Conservation (phyloP, 2,797 vertebrate genomes). For the Gobio occitaniae region DNA sequence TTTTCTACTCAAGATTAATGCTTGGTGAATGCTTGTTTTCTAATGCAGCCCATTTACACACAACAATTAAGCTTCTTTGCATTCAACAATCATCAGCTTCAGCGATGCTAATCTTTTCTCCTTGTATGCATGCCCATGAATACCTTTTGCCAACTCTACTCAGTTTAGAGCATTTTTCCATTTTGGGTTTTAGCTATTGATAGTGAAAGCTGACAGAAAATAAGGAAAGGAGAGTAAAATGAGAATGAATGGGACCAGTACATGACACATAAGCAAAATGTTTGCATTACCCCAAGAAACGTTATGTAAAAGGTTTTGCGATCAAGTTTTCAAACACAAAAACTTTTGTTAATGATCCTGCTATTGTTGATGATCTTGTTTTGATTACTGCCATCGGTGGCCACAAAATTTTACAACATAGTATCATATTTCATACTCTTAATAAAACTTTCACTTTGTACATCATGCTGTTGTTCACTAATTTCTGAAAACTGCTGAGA, state of each 20-base stretch:
- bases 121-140: constrained; percentile 4
- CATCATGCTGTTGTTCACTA: not conserved
- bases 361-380: not conserved
- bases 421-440: not conserved
- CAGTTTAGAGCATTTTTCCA: not conserved
- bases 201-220: not conserved
- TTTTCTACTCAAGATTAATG: not conserved
- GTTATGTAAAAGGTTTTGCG: too few species aligned
- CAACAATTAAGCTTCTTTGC: constrained; percentile 15
- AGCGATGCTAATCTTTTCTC: constrained; percentile 14
- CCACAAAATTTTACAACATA: not conserved
- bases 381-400: too few species aligned
- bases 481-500: not conserved
- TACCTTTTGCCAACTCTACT: not conserved
- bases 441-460: not conserved
- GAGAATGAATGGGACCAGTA: not conserved
- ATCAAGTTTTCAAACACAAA: not conserved
- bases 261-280: not conserved
- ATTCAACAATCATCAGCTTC: constrained; percentile 12
- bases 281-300: too few species aligned
- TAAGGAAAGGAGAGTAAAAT: not conserved
- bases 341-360: not conserved
- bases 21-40: constrained; percentile 16
- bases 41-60: constrained; percentile 14
- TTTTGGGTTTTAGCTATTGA: not conserved